phyloP scores from a whole-genome alignment of 2,888 invertebrate genomes.

The Chloroclystis v-ata region DNA sequence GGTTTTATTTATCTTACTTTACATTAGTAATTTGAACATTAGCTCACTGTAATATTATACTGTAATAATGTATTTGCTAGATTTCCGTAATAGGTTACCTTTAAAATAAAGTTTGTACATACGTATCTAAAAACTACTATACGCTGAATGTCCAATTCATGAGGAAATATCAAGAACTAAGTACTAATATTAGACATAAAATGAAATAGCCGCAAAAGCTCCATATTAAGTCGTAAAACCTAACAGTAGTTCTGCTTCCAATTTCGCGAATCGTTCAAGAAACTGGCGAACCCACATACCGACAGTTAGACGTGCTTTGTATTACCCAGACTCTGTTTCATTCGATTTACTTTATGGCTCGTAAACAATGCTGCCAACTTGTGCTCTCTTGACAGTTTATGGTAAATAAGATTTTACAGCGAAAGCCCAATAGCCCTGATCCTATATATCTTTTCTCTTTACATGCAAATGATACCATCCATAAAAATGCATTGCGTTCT shows the following conservation, averaged over 20 bases:
- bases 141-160: too few relatives aligned
- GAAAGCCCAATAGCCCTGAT: slow-evolving; percentile 51
- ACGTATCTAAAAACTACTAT: too few relatives aligned
- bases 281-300: slow-evolving; percentile 14
- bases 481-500: slow-evolving; percentile 46
- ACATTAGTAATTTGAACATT: too few relatives aligned
- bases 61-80: too few relatives aligned
- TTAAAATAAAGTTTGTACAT: too few relatives aligned
- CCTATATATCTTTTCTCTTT: slow-evolving; percentile 54
- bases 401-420: slow-evolving; percentile 68
- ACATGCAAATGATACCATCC: slow-evolving; percentile 54
- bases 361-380: slow-evolving; percentile 68
- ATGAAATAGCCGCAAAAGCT: background rate
- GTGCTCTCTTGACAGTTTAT: slow-evolving; percentile 68
- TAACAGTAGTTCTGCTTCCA: slow-evolving; percentile 6
- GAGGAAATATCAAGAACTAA: too few relatives aligned
- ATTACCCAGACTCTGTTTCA: slow-evolving; percentile 48
- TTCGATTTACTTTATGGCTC: slow-evolving; percentile 74
- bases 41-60: too few relatives aligned
- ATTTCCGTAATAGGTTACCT: too few relatives aligned
- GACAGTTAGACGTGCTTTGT: slow-evolving; percentile 17
- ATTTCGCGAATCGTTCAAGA: slow-evolving; percentile 10
- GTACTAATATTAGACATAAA: background rate
- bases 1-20: too few relatives aligned
- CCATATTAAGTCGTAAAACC: slow-evolving; percentile 6